These are phyloP conservation scores for Parazoanthus atlanticus DNA, from an alignment of 92 coral and sea anemone genomes.

Conservation along the genomic window DNA sequence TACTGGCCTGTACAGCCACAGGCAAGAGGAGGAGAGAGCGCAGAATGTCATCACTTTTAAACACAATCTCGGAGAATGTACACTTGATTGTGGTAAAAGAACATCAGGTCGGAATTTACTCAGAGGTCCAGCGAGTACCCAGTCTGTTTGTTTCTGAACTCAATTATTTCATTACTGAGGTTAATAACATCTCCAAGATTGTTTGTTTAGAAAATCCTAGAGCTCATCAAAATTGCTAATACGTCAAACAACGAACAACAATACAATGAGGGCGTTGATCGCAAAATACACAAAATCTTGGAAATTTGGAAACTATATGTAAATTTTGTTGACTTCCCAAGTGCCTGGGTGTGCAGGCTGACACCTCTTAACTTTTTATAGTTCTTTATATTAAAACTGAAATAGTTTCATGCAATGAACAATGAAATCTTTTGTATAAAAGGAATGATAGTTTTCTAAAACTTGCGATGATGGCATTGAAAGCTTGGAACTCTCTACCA, in stretches of 20 bases:
- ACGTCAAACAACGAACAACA: conserved; percentile 15
- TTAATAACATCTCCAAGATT: conserved; percentile 36
- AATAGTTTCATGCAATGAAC: not conserved
- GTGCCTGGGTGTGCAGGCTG: not conserved
- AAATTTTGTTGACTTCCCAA: conserved; percentile 29
- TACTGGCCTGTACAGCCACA: conserved; percentile 40
- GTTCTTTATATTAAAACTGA: not conserved
- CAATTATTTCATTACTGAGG: conserved; percentile 18
- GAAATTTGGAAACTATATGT: conserved; percentile 22
- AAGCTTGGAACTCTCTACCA: not conserved
- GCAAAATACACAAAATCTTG: conserved; percentile 27
- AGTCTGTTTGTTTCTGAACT: conserved; percentile 6
- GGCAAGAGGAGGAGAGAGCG: conserved; percentile 8
- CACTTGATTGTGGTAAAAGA: not conserved
- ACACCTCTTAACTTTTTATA: not conserved
- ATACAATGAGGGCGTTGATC: conserved; percentile 19
- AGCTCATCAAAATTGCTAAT: conserved; percentile 6
- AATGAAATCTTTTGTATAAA: too few species aligned
- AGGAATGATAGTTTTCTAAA: not conserved
- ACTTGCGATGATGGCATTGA: not conserved
- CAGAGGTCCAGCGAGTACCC: not conserved
- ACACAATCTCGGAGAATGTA: not conserved
- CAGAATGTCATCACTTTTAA: conserved; percentile 18
- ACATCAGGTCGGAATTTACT: not conserved
- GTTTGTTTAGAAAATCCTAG: conserved; percentile 36